phyloP scores from a whole-genome alignment of 1,140 invertebrate genomes.

The Drosophila willistoni region DNA sequence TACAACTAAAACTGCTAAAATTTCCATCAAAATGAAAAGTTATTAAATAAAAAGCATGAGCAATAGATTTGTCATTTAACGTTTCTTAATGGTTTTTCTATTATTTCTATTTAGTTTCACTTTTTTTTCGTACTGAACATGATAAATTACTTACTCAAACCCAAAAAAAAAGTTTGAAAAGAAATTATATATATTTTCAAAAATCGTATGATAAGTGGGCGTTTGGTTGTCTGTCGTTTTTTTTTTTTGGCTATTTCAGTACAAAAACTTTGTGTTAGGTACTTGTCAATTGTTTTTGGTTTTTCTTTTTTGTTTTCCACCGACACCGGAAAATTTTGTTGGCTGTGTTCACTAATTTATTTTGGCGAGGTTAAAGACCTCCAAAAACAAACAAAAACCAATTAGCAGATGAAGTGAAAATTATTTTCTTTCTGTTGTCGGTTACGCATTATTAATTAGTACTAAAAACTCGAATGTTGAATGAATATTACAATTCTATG shows the following conservation, averaged over 20 bases:
- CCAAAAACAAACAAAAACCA: constrained; percentile 41
- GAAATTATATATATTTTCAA: not conserved
- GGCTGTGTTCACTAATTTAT: constrained; percentile 44
- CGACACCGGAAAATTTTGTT: constrained; percentile 13
- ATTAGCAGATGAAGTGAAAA: constrained; percentile 33
- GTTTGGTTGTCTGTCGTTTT: too few relatives aligned
- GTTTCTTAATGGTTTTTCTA: constrained; percentile 6
- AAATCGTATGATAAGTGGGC: constrained; percentile 4
- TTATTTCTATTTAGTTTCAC: not conserved
- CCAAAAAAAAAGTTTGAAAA: not conserved
- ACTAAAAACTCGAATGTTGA: constrained; percentile 21
- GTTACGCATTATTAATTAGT: constrained; percentile 65
- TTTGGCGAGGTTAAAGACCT: constrained; percentile 44
- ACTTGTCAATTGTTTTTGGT: constrained; percentile 2
- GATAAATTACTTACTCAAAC: constrained; percentile 3
- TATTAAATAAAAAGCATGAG: too few relatives aligned
- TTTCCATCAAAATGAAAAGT: too few relatives aligned
- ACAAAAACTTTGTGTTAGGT: not conserved
- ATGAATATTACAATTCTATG: constrained; percentile 6
- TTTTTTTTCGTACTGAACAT: not conserved
- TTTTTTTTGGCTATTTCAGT: not conserved
- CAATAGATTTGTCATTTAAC: not conserved
- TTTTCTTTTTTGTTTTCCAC: constrained; percentile 3
- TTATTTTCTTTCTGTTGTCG: not conserved
- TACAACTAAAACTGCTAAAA: too few relatives aligned